phyloP scores from a whole-genome alignment of 2,888 invertebrate species.

The Pseudeuparius sepicola region DNA sequence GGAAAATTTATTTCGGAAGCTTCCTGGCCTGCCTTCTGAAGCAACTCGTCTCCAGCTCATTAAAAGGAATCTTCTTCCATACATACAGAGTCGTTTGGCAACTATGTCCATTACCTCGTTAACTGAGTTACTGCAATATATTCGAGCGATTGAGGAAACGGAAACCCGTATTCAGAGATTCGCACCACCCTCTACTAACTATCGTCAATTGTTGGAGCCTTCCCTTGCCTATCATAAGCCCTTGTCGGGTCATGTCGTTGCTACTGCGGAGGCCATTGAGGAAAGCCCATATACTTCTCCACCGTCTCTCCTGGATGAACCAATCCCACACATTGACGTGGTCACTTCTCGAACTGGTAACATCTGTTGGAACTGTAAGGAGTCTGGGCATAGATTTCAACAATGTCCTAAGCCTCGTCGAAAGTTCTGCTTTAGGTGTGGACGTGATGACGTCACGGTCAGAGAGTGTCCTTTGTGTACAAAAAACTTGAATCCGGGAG shows the following conservation, averaged over 20 bases:
- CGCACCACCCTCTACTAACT: slow-evolving; percentile 9
- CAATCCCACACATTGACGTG: too few species aligned
- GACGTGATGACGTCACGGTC: too few species aligned
- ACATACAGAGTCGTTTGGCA: slow-evolving; percentile 6
- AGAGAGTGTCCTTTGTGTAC: too few species aligned
- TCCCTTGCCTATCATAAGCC: too few species aligned
- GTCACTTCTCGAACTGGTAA: too few species aligned
- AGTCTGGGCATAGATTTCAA: background rate
- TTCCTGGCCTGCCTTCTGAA: too few species aligned
- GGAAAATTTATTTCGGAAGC: slow-evolving; percentile 15
- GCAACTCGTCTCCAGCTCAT: slow-evolving; percentile 11
- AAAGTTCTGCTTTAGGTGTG: too few species aligned
- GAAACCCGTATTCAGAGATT: slow-evolving; percentile 7
- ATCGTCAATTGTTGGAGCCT: too few species aligned
- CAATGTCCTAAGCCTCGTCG: slow-evolving; percentile 1
- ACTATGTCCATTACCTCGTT: background rate
- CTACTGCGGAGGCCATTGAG: too few species aligned
- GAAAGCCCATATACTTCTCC: too few species aligned
- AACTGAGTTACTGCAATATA: slow-evolving; percentile 3
- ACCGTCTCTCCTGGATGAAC: too few species aligned
- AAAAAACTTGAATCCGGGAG: background rate
- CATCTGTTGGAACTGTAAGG: background rate
- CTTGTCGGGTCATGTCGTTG: too few species aligned
- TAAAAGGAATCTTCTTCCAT: slow-evolving; percentile 12
- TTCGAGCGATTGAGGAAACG: slow-evolving; percentile 13